Base-by-base conservation (phyloP, 1,140 invertebrate genomes). In the Zophobas atratus region DNA sequence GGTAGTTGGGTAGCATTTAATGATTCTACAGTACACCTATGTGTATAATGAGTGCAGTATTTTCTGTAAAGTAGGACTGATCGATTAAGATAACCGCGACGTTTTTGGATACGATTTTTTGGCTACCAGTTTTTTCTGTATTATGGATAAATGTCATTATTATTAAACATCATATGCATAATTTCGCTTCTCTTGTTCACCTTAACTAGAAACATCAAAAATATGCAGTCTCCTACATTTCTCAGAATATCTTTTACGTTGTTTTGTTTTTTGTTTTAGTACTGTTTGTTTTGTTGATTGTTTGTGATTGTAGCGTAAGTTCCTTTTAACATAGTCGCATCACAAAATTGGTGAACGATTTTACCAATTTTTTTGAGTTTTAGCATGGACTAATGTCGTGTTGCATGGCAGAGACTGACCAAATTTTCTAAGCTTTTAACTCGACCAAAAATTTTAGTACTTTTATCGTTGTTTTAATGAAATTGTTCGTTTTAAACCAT, bases 1-100 rank as follows among this genome's bases (percentile, higher is more conserved):
- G 78, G 75, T 35, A 51, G 73, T 81, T 77, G 80, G 78, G 80
- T 77, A 75, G 56, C 43, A 41, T 63, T 51, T 46, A 53, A 39
- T 78, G 60, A 36, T 78, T 80, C 73, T 80, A 78, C 49, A 51
- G 4, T 51, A 51, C 49, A 20, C 49, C 20, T 51, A 51, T 4
- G n/a, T 51, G 49, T 51, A 51, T 57, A 57, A 34, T 34, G 46
- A 33, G 76, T 81, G 79, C 80, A 81, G 80, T 81, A 49, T 46
- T 46, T 56, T 79, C 80, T 81, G 80, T 81, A 81, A 70, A 74
- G 41, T 76, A 53, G 57, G 77, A 71, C 56, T 76, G 60, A 41
- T 79, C 57, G 55, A 70, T 74, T 60, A 49, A 72, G 55, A 72
- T 8, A 67, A 67, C n/a, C n/a, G 60, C 60, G 39, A 67, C 39